Evolutionary conservation across 2,113 vertebrate species (phyloP), one percentile per base, ranked within the genome.

Genomic region (Tragelaphus buxtoni): DNA sequence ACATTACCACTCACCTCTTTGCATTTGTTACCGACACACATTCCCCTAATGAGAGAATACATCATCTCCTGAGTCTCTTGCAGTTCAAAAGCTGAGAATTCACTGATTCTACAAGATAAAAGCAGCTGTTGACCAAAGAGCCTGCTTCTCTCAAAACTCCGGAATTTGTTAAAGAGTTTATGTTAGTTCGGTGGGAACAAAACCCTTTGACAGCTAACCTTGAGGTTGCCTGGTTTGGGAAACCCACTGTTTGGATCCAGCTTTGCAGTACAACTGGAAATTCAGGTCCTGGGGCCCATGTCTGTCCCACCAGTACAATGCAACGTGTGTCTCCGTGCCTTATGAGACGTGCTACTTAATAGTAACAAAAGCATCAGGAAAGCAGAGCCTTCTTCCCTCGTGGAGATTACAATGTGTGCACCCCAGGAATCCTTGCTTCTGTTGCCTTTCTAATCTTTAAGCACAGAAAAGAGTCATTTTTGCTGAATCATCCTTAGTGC

Each of bases 191-290:
- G 1, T 53, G 28, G 47, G 32, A 79, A 58, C 13, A 81, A 56
- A 28, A 77, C 32, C 24, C 28, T 72, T 32, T 92, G 56, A 91
- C 51, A 72, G 74, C 45, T 80, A 80, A 86, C 69, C 8, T 58
- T 22, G 45, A 91, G 55, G 77, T 39, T 22, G 65, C 65, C 51
- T 93, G 35, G 26, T 89, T 95, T 88, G 53, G 84, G 58, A 98
- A 89, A 83, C 1, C 10, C 49, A 60, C 26, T 55, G 11, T 58
- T 69, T 88, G 89, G 84, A 90, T 96, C 86, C 47, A 28, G 16
- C 45, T 93, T 87, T 93, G 56, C 80, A 83, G 56, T 53, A 58
- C 86, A 97, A 65, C 30, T 60, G 14, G 61, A 97, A 88, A 86
- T 61, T 77, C 17, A 88, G 24, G 22, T 53, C 32, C 3, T 53